Base-by-base conservation (phyloP, 2,888 invertebrate species). In the Lycocerus yunnanus region DNA sequence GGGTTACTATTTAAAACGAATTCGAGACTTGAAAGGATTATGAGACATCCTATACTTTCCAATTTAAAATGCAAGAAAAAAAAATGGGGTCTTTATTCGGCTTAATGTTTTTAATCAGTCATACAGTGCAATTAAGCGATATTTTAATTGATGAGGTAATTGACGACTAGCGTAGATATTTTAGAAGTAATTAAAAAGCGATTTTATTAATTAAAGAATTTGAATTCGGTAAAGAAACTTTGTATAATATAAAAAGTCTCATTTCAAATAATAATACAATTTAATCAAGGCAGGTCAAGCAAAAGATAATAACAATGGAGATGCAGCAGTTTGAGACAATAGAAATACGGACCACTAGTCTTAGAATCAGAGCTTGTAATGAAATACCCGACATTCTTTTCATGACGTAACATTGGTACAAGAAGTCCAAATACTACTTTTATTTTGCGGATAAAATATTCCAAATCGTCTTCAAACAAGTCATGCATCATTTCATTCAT, bases 281-380 rank as follows among this genome's bases (percentile, higher is more conserved):
- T 77, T 77, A 77, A 77, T 77, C 74, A 72, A 72, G 69, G 66
- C 72, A 74, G 72, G 74, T 76, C 77, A 72, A 74, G 77, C 69
- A 75, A 73, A 78, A 74, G 76, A 78, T 76, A 78, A 80, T 78
- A 78, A 78, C 77, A 78, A 77, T 77, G 73, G 80, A 78, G 76
- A 74, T 74, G 77, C 72, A 75, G 77, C 73, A 78, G 78, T 77
- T 73, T 80, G 80, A 81, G 80, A 82, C 81, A 82, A 82, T 81
- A 78, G 80, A 79, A 77, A 78, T 78, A 81, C 81, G 76, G 79
- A 80, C 81, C 80, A 80, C 78, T 80, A 81, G 82, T 81, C 81
- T 78, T 79, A 81, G 80, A 83, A 83, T 83, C 82, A 81, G 79
- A 80, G 80, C 80, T 81, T 81, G 79, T 82, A 83, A 83, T 83